Percentiles rank a stretch among this genome's conserved stretches.
Evolutionary conservation across 2,797 vertebrate species (phyloP).

Genomic region (Aeoliscus strigatus): DNA sequence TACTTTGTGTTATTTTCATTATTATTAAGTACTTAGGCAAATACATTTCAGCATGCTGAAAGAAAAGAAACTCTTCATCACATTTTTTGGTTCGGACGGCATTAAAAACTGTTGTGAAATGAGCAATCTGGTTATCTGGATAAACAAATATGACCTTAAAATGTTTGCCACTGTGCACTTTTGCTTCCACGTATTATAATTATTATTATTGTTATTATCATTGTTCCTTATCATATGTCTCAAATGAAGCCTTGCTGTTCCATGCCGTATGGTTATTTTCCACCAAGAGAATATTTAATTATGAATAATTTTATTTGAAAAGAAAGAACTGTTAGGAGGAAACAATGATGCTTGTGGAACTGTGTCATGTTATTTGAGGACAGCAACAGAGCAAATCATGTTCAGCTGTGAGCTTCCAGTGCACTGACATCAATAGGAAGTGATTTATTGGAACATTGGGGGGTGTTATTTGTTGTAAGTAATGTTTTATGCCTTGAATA

Average conservation of each 20-base stretch:
- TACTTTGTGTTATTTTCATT: too few species aligned
- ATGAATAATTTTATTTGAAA: constrained; percentile 48
- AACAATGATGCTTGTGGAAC: constrained; percentile 25
- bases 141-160: too few species aligned
- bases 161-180: too few species aligned
- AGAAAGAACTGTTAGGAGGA: constrained; percentile 15
- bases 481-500: constrained; percentile 11
- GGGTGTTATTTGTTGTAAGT: background rate
- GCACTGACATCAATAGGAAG: too few species aligned
- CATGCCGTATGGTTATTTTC: background rate
- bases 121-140: too few species aligned
- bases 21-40: too few species aligned
- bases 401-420: background rate
- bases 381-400: constrained; percentile 2
- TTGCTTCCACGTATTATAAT: too few species aligned
- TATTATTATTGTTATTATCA: background rate
- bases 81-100: too few species aligned
- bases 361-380: constrained; percentile 42
- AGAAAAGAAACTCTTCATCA: too few species aligned
- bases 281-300: constrained; percentile 11
- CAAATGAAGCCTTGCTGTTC: background rate
- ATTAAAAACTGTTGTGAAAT: too few species aligned
- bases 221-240: background rate
- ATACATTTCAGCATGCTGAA: too few species aligned
- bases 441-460: too few species aligned